Evolutionary conservation across 2,888 invertebrate species (phyloP).

Genomic region (Calliphora vomitoria): DNA sequence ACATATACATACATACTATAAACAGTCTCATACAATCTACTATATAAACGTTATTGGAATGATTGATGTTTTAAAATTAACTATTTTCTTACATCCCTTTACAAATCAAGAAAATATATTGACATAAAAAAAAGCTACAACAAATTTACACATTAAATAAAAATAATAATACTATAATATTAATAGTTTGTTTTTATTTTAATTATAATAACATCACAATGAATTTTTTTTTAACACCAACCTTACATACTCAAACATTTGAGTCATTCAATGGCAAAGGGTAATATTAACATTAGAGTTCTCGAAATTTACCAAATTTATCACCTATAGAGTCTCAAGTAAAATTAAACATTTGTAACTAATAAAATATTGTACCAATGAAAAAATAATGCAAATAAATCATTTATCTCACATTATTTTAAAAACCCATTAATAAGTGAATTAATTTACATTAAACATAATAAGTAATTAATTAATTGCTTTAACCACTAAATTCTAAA

Average conservation of each 20-base stretch:
- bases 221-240: no score
- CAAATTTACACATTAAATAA: constrained; percentile 33
- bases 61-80: constrained; percentile 52
- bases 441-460: background rate
- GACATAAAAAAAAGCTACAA: background rate
- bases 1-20: background rate
- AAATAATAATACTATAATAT: background rate
- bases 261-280: no score
- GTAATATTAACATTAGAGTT: no score
- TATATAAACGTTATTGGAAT: constrained; percentile 41
- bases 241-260: no score
- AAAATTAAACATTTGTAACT: no score
- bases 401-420: no score
- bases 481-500: background rate
- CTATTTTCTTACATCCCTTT: constrained; percentile 71
- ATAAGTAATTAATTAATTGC: background rate
- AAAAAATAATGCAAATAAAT: no score
- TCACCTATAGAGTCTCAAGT: no score
- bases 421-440: no score
- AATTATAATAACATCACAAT: background rate
- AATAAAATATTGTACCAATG: no score
- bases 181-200: background rate
- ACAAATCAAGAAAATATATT: constrained; percentile 54
- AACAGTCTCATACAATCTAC: background rate
- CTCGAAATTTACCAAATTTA: no score